These are phyloP conservation scores for Naso thynnoides DNA, from an alignment of 2,797 vertebrate genomes.

Conservation along the genomic window DNA sequence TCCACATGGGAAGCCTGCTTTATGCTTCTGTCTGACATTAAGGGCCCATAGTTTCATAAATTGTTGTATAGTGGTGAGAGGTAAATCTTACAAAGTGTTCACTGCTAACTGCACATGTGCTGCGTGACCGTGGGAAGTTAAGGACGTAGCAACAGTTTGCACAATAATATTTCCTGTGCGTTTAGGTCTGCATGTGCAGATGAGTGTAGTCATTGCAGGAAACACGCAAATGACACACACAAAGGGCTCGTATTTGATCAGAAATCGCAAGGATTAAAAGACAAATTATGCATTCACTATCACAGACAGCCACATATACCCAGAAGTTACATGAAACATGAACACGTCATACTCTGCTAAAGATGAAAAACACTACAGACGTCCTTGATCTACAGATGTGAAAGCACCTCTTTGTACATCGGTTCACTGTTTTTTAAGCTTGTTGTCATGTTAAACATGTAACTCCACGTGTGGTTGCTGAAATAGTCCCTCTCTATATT, in stretches of 20 bases:
- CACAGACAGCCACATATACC: background rate
- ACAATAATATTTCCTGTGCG: too few relatives aligned
- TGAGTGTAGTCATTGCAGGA: too few relatives aligned
- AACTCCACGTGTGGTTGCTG: background rate
- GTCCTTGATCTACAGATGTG: background rate
- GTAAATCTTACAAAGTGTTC: too few relatives aligned
- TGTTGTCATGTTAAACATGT: background rate
- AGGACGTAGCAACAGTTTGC: background rate
- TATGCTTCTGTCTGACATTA: background rate
- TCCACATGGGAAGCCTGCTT: background rate
- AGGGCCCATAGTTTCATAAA: background rate
- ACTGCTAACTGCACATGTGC: background rate
- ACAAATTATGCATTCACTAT: too few relatives aligned
- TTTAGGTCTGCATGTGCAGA: too few relatives aligned
- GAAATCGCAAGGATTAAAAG: too few relatives aligned
- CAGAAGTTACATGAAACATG: background rate
- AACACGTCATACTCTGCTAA: conserved; percentile 3
- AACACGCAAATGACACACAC: background rate
- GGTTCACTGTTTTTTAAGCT: background rate
- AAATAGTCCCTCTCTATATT: background rate
- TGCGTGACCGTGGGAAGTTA: background rate
- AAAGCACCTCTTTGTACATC: background rate
- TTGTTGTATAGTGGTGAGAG: background rate
- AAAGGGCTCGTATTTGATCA: too few relatives aligned
- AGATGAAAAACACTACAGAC: conserved; percentile 12